phyloP scores from a whole-genome alignment of 2,113 vertebrate species.

The Bubo scandiacus region DNA sequence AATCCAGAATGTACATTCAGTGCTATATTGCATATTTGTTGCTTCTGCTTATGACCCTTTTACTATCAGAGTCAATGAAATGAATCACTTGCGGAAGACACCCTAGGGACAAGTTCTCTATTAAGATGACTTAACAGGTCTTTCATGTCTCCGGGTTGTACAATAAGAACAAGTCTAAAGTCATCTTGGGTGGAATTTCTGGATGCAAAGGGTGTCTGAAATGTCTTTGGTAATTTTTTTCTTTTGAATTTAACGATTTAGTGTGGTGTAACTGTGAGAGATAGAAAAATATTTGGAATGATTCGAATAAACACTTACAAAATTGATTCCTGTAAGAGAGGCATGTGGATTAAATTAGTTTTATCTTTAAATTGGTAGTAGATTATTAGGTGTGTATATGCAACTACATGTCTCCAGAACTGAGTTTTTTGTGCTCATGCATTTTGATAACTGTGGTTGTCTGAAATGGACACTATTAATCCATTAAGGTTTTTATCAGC shows the following conservation, averaged over 20 bases:
- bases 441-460: background rate
- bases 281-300: background rate
- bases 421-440: background rate
- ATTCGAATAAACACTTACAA: background rate
- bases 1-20: conserved; percentile 11
- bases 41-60: conserved; percentile 57
- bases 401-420: background rate
- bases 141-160: conserved; percentile 23
- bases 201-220: background rate
- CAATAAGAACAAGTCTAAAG: conserved; percentile 26
- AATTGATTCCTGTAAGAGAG: background rate
- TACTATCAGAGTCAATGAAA: conserved; percentile 55
- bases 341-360: background rate
- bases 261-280: background rate
- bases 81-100: conserved; percentile 49
- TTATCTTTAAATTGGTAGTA: background rate
- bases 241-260: background rate
- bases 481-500: background rate
- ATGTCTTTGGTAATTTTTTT: background rate
- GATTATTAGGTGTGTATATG: background rate
- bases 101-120: conserved; percentile 34
- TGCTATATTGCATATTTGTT: conserved; percentile 29
- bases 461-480: background rate
- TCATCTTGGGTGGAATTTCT: conserved; percentile 35
- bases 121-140: conserved; percentile 56